These are phyloP conservation scores for Dynastes grantii DNA, from an alignment of 2,888 invertebrate species.

Conservation along the genomic window DNA sequence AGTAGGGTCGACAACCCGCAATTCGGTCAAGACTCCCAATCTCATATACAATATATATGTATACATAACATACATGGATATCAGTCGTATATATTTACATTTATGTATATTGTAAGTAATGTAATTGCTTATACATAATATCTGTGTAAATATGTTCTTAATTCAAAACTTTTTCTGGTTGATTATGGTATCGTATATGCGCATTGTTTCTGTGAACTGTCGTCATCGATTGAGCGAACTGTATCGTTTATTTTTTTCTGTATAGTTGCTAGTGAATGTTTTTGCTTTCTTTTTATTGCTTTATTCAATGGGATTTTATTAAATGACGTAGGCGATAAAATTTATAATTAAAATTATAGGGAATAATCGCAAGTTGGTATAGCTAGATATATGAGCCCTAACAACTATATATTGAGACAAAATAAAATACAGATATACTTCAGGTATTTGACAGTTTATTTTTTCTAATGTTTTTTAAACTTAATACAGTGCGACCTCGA, in stretches of 20 bases:
- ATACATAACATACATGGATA: conserved; percentile 44
- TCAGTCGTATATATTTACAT: conserved; percentile 36
- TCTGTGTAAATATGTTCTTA: neutral
- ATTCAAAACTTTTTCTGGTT: neutral
- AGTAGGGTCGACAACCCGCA: conserved; percentile 63
- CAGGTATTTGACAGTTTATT: no score
- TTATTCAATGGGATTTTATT: neutral
- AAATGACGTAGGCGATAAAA: neutral
- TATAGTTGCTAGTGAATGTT: neutral
- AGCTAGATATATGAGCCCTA: no score
- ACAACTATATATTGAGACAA: no score
- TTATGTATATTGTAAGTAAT: conserved; percentile 18
- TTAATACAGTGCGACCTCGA: no score
- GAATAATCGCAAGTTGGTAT: no score
- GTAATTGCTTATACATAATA: conserved; percentile 4
- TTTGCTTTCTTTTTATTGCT: neutral
- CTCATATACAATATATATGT: conserved; percentile 15
- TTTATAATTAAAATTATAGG: no score
- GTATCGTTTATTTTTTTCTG: neutral
- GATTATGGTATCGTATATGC: neutral
- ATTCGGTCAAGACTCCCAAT: conserved; percentile 66
- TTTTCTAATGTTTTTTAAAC: no score
- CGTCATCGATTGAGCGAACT: conserved; percentile 3
- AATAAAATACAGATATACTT: no score
- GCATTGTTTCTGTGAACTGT: conserved; percentile 6